Evolutionary conservation across 2,113 vertebrate species (phyloP), one percentile per base, ranked within the genome.

Genomic region (Carassius auratus): DNA sequence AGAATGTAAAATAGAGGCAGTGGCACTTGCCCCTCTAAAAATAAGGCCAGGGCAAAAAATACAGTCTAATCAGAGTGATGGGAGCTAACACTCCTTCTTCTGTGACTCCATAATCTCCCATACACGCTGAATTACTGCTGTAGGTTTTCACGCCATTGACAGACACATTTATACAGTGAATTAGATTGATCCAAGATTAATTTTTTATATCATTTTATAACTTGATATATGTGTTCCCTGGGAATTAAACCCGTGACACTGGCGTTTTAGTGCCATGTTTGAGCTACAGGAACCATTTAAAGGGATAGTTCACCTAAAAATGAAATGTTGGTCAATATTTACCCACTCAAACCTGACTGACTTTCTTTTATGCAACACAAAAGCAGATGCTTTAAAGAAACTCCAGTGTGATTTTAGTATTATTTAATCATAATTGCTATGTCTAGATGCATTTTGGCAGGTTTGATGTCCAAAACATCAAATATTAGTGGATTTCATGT

Each of bases 21-120:
- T 0, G 45, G 76, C 45, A 17, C 57, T 64, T 59, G 33, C 86
- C 64, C 17, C 83, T 89, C 68, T 80, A 52, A 84, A 89, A 87
- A 91, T 80, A 89, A 87, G 87, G 76, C 64, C 62, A 26, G 59
- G 52, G 33, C 38, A 81, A 38, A 79, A 57, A 87, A 57, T 48
- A 77, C 86, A 78, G 59, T 13, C 73, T 68, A 38, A 79, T 6
- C 17, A 84, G 68, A 3, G 78, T 78, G 38, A 74, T 14, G 1
- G 12, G 5, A 87, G 26, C 4, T 52, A 33, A 80, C 50, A 71
- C 45, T 8, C n/a, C 59, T 3, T 62, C 19, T 48, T 14, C 21
- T 48, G 5, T 61, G 10, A 80, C 77, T 80, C 21, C n/a, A 45
- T n/a, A 64, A 50, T 48, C 4, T 74, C 5, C 10, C 21, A 50